These are phyloP conservation scores for Orycteropus afer DNA, from an alignment of 2,113 vertebrate species.

Conservation along the genomic window DNA sequence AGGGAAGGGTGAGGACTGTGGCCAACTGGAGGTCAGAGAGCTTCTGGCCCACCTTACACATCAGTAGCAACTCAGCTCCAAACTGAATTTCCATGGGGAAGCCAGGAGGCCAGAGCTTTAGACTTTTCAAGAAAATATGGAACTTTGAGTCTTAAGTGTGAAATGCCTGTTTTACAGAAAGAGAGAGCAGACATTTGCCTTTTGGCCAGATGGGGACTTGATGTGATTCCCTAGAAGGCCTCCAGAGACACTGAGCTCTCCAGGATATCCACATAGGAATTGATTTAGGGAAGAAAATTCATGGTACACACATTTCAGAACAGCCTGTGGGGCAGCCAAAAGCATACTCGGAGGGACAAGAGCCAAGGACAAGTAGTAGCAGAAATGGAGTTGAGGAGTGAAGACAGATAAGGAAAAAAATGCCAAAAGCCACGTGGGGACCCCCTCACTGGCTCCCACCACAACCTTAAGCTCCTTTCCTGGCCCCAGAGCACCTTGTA, in stretches of 20 bases:
- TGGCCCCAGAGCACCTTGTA: not conserved
- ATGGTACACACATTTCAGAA: not conserved
- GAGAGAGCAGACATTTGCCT: not conserved
- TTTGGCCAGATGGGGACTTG: not conserved
- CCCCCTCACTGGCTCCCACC: not conserved
- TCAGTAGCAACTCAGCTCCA: not conserved
- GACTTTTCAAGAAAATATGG: not conserved
- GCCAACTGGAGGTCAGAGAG: not conserved
- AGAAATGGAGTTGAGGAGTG: not conserved
- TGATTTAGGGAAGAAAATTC: not conserved
- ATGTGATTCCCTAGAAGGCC: not conserved
- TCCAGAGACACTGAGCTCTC: not conserved
- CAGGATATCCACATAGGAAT: not conserved
- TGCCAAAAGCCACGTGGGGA: not conserved
- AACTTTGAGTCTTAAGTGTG: not conserved
- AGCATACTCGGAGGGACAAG: not conserved
- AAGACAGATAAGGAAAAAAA: not conserved
- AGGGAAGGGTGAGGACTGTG: not conserved
- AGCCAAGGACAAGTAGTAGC: not conserved
- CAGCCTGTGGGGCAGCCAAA: not conserved
- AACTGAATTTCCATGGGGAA: not conserved
- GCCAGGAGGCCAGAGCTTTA: not conserved
- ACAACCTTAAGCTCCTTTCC: not conserved
- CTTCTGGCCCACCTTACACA: not conserved
- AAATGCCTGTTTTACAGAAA: not conserved